Evolutionary conservation across 2,797 vertebrate genomes (phyloP), one percentile per base, ranked within the genome.

Genomic region (Margarornis squamiger): DNA sequence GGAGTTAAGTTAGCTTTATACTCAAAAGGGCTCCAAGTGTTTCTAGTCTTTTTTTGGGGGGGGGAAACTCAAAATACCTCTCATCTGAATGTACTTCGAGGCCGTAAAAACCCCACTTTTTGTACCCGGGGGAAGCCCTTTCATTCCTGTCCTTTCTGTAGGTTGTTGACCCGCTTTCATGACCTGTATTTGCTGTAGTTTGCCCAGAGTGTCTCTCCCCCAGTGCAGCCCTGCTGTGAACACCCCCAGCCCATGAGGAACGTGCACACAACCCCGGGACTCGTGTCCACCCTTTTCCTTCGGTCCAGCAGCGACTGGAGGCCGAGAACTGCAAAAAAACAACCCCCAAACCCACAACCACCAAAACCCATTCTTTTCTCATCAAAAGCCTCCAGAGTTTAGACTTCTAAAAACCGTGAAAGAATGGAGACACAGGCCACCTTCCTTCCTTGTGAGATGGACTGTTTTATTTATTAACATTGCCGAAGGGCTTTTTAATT

Each of bases 361-460:
- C 43, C 63, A 8, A 8, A 88, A 46, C 61, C 91, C 88, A 90
- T 97, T 96, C 87, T 96, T 90, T 87, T 80, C 76, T 95, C 88
- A 87, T 81, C 81, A 80, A 88, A 91, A 89, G 74, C 91, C 90
- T 96, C 93, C 97, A 96, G 91, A 77, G 91, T 95, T 97, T 90
- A 88, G 95, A 92, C 94, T 95, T 73, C 81, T 68, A 59, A 76
- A 80, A 32, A 22, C 14, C 10, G 92, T 93, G 91, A 55, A 73
- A 91, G 96, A 92, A 96, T 52, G 78, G 97, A 95, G 75, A 95
- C 87, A 83, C 82, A 95, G 97, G 98, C 98, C 98, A 98, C 98
- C 98, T 98, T 98, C 98, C 98, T 98, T 98, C 96, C 93, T 97
- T 96, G 97, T 97, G 83, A 94, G 96, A 97, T 94, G 97, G 96